phyloP scores from a whole-genome alignment of 2,888 invertebrate genomes.

The Cheiracanthium punctorium region DNA sequence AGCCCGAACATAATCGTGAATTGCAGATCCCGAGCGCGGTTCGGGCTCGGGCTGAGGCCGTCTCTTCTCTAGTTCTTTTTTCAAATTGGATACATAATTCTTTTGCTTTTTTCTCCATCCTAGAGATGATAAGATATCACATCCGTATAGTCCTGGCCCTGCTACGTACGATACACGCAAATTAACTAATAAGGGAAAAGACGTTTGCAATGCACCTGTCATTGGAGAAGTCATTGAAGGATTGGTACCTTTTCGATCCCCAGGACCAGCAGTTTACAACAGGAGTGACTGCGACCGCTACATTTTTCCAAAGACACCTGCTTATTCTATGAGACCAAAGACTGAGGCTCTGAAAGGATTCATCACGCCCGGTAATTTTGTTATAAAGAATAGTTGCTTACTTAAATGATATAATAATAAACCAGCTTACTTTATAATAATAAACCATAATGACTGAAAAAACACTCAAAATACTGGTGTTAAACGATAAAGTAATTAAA shows the following conservation, averaged over 20 bases:
- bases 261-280: conserved; percentile 27
- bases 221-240: conserved; percentile 18
- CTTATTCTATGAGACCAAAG: conserved; percentile 24
- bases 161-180: conserved; percentile 5
- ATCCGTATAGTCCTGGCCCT: conserved; percentile 19
- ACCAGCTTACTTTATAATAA: no score
- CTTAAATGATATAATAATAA: no score
- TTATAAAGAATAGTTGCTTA: no score
- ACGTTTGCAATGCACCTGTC: conserved; percentile 33
- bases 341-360: neutral
- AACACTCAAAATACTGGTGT: no score
- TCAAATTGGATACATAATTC: neutral
- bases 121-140: neutral
- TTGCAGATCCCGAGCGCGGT: no score
- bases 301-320: neutral
- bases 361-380: conserved; percentile 4
- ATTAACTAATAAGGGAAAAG: conserved; percentile 40
- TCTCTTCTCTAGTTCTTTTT: neutral
- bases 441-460: no score
- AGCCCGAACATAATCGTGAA: no score
- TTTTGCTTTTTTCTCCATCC: neutral
- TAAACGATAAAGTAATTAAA: no score
- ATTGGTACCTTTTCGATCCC: neutral
- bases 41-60: no score
- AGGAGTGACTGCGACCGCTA: conserved; percentile 8